Conservation (phyloP, 2,113 vertebrate genomes). For the Channa argus region DNA sequence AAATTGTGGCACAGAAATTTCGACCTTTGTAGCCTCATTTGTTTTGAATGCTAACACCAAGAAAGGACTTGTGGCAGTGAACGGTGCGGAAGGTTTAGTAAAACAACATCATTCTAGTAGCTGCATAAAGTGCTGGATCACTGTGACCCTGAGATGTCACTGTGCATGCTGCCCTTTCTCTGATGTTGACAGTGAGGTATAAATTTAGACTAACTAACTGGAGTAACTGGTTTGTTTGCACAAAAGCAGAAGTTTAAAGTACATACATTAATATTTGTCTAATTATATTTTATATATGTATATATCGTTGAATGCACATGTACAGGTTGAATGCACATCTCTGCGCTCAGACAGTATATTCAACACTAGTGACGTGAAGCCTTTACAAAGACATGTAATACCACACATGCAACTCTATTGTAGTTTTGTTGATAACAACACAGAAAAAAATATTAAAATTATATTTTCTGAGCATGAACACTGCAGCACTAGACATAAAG, state of each 20-base stretch:
- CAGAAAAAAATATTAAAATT: conserved; percentile 62
- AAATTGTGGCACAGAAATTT: conserved; percentile 1
- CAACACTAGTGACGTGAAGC: conserved; percentile 2
- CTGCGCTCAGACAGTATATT: conserved; percentile 6
- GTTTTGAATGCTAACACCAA: conserved; percentile 10
- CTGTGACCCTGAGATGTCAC: neutral
- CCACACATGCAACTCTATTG: conserved; percentile 59
- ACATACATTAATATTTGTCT: neutral
- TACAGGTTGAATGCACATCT: neutral
- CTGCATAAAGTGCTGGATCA: neutral
- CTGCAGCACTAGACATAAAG: conserved; percentile 75
- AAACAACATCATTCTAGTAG: neutral
- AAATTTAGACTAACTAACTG: neutral
- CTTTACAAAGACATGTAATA: conserved; percentile 55
- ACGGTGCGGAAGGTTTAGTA: conserved; percentile 3
- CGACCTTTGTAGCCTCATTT: conserved; percentile 3
- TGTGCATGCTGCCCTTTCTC: conserved; percentile 3
- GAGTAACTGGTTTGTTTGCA: too few relatives aligned
- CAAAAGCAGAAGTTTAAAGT: too few relatives aligned
- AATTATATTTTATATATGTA: neutral
- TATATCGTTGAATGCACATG: neutral
- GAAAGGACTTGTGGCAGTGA: neutral
- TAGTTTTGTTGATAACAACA: conserved; percentile 51
- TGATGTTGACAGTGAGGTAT: conserved; percentile 7
- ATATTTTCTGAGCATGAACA: conserved; percentile 72